These are phyloP conservation scores for Myripristis murdjan DNA, from an alignment of 2,797 vertebrate species.

Conservation along the genomic window DNA sequence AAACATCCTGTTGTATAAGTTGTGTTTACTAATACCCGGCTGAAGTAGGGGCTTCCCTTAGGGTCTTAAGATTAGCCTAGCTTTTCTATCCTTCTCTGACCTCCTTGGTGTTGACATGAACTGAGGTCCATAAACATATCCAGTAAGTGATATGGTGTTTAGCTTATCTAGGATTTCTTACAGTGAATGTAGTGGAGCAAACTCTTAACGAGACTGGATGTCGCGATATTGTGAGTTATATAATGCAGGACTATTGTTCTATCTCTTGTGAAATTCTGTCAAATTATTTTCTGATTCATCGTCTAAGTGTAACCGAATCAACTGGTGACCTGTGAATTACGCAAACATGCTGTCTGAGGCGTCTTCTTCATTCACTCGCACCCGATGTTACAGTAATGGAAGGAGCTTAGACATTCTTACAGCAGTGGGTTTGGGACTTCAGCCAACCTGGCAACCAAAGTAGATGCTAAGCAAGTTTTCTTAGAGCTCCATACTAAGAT, in stretches of 20 bases:
- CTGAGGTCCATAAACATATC: not conserved
- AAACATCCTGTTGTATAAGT: not conserved
- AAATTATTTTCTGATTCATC: not conserved
- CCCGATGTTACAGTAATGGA: constrained; percentile 10
- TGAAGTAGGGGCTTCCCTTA: not conserved
- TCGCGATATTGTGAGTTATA: not conserved
- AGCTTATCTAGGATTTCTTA: not conserved
- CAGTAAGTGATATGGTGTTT: not conserved
- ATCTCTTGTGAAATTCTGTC: not conserved
- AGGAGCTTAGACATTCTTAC: constrained; percentile 22
- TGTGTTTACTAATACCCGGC: too few relatives aligned
- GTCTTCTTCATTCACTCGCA: not conserved
- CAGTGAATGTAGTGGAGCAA: not conserved
- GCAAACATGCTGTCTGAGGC: constrained; percentile 1
- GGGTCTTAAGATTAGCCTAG: constrained; percentile 14
- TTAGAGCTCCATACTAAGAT: constrained; percentile 22
- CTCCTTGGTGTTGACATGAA: not conserved
- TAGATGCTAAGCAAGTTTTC: not conserved
- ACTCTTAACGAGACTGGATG: not conserved
- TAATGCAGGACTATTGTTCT: not conserved
- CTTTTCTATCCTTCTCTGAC: constrained; percentile 9
- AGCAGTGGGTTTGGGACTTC: constrained; percentile 7
- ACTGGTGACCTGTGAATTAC: constrained; percentile 7
- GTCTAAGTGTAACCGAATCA: not conserved
- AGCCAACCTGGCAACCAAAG: constrained; percentile 6